phyloP scores from a whole-genome alignment of 2,113 vertebrate genomes.

The Pterocles burchelli region DNA sequence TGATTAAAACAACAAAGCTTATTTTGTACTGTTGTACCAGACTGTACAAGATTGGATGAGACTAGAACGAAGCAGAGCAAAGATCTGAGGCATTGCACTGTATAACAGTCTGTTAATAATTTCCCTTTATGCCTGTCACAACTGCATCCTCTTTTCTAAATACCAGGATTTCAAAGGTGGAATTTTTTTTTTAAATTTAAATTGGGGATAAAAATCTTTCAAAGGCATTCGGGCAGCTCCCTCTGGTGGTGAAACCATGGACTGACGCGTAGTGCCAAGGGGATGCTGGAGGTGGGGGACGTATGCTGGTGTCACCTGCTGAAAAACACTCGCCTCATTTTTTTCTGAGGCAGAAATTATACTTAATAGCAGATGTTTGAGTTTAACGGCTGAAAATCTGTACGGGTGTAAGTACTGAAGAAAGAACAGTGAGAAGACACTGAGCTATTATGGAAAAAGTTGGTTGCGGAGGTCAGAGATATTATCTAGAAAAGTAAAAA shows the following conservation, averaged over 20 bases:
- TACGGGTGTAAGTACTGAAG: neutral
- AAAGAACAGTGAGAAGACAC: neutral
- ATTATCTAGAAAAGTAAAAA: neutral
- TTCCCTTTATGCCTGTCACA: neutral
- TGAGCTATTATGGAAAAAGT: neutral
- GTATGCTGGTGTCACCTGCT: neutral
- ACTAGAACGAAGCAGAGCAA: neutral
- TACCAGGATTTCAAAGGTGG: neutral
- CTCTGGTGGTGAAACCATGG: slow-evolving; percentile 36
- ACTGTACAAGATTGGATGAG: neutral
- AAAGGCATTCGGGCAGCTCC: slow-evolving; percentile 14
- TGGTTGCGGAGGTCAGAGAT: too few species aligned
- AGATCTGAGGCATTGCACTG: neutral
- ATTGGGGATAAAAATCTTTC: neutral
- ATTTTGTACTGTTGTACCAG: slow-evolving; percentile 15
- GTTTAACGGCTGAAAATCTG: neutral
- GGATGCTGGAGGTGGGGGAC: neutral
- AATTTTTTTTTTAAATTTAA: neutral
- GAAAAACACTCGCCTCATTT: neutral
- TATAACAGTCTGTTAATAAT: neutral
- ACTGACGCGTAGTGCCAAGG: neutral
- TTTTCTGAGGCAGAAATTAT: neutral
- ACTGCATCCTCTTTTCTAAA: neutral
- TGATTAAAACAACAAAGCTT: slow-evolving; percentile 41
- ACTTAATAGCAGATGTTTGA: neutral